Evolutionary conservation across 1,140 invertebrate genomes (phyloP).

Genomic region (Drosophila pseudoananassae): DNA sequence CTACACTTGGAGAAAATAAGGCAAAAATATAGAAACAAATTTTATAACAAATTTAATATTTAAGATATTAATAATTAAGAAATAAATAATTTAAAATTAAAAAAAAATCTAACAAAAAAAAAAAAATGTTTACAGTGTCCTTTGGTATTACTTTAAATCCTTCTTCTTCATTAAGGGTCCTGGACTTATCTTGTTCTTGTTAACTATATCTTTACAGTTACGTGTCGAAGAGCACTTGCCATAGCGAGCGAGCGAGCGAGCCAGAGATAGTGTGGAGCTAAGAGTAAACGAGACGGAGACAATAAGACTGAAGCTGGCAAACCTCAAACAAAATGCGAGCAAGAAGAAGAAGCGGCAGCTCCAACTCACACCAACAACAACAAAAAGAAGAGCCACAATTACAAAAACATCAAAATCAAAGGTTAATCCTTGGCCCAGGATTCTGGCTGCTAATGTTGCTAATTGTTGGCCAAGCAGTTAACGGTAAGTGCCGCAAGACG

Average conservation of each 20-base stretch:
- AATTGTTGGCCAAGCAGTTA: constrained; percentile 77
- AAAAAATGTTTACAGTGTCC: no score
- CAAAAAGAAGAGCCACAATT: constrained; percentile 1
- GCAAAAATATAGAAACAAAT: no score
- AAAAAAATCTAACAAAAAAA: no score
- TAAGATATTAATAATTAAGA: no score
- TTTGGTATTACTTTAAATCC: neutral
- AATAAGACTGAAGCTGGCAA: constrained; percentile 52
- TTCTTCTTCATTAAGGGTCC: constrained; percentile 3
- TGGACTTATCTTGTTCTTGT: constrained; percentile 35
- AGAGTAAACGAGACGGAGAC: constrained; percentile 21
- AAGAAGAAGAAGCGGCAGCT: constrained; percentile 24
- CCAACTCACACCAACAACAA: constrained; percentile 12
- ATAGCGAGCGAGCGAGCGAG: neutral
- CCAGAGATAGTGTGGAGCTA: neutral
- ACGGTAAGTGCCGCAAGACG: constrained; percentile 66
- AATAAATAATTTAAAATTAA: no score
- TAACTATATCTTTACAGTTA: constrained; percentile 35
- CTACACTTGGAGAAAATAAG: no score
- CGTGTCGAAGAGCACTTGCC: constrained; percentile 11
- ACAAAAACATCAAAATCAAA: constrained; percentile 24
- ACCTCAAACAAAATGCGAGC: constrained; percentile 37
- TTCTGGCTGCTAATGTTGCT: constrained; percentile 60
- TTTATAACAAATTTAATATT: no score
- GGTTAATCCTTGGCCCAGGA: constrained; percentile 36